Conservation (phyloP, 2,113 vertebrate species). For the Xiphorhynchus elegans region DNA sequence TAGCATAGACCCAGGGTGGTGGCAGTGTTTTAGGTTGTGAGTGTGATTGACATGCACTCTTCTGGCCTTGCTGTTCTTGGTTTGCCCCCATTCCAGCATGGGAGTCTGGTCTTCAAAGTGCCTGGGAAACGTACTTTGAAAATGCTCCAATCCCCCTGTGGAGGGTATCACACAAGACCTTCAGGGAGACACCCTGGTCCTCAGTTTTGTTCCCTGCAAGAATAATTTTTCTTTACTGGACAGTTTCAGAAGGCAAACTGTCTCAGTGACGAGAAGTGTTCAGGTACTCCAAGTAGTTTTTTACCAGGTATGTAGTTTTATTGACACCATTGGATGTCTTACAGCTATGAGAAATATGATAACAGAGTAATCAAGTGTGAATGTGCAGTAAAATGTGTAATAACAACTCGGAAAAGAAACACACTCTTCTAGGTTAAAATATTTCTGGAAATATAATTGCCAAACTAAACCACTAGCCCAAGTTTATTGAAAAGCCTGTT, state of each 20-base stretch:
- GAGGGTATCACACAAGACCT: background rate
- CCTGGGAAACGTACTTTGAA: background rate
- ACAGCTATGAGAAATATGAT: background rate
- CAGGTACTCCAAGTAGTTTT: background rate
- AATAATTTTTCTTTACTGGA: background rate
- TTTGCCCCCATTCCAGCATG: background rate
- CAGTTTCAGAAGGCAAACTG: background rate
- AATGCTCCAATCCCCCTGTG: accelerated
- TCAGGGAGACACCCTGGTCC: background rate
- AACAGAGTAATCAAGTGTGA: background rate
- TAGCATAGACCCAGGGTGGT: background rate
- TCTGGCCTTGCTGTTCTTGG: background rate
- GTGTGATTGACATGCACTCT: background rate
- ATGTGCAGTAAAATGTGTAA: background rate
- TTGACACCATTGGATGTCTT: background rate
- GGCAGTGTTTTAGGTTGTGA: background rate
- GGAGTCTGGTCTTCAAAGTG: background rate
- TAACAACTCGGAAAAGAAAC: background rate
- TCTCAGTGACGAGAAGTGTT: background rate
- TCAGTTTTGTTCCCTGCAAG: background rate
- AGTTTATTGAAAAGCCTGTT: background rate
- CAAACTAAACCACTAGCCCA: background rate
- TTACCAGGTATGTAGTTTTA: background rate
- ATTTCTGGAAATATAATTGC: background rate
- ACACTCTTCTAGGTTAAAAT: background rate